These are phyloP conservation scores for Orchesellides sinensis DNA, from an alignment of 2,888 invertebrate genomes.

Conservation along the genomic window DNA sequence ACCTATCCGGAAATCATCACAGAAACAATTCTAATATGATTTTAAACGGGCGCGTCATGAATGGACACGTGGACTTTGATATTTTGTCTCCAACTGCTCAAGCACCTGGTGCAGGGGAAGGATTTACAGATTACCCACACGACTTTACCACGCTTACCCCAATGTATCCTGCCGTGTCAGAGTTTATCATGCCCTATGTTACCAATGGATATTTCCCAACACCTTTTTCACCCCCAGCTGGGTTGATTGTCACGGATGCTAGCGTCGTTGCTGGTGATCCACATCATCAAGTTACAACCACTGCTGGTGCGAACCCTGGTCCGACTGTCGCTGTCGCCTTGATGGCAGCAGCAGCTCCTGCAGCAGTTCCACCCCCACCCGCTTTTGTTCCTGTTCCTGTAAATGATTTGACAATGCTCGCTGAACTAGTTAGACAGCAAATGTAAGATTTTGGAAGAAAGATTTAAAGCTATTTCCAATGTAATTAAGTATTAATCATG, in stretches of 20 bases:
- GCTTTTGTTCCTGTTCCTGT: conserved; percentile 1
- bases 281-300: neutral
- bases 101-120: conserved; percentile 17
- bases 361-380: neutral
- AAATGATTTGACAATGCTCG: conserved; percentile 46
- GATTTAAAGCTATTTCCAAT: neutral
- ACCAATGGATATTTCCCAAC: conserved; percentile 38
- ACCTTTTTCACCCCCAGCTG: conserved; percentile 32
- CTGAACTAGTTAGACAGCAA: conserved; percentile 71
- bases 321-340: neutral
- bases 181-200: conserved; percentile 74
- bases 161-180: conserved; percentile 41
- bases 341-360: neutral
- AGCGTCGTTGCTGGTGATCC: conserved; percentile 5
- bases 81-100: neutral
- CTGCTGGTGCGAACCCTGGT: neutral
- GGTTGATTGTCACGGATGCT: conserved; percentile 36
- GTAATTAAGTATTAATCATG: neutral
- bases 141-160: conserved; percentile 71
- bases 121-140: conserved; percentile 70
- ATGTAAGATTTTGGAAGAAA: conserved; percentile 68
- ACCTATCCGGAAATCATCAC: no score
- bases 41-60: neutral
- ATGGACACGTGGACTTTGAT: neutral
- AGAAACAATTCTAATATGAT: conserved; percentile 1